phyloP scores from a whole-genome alignment of 2,888 invertebrate species.

The Tridacna crocea region DNA sequence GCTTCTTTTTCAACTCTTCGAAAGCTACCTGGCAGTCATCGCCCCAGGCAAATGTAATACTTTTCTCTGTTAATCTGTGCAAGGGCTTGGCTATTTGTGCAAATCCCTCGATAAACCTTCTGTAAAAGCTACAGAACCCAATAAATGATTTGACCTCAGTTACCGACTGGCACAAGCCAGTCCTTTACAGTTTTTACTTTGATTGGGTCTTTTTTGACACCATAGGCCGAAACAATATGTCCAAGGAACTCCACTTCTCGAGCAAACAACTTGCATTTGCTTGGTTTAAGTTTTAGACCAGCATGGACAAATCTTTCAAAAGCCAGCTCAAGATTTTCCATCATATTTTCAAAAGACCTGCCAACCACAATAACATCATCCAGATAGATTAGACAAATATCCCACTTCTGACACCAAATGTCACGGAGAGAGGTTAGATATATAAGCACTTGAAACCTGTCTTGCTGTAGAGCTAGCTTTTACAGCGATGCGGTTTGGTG shows the following conservation, averaged over 20 bases:
- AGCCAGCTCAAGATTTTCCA: too few species aligned
- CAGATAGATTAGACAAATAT: slow-evolving; percentile 52
- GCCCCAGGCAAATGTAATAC: neutral
- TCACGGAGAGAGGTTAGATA: too few species aligned
- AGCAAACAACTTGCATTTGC: too few species aligned
- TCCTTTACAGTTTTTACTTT: neutral
- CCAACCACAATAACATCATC: too few species aligned
- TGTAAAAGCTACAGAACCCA: slow-evolving; percentile 1
- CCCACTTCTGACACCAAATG: too few species aligned
- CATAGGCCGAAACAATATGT: neutral
- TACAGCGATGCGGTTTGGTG: too few species aligned
- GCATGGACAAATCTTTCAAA: too few species aligned
- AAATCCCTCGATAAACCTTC: slow-evolving; percentile 7
- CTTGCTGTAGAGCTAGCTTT: too few species aligned
- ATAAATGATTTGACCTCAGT: neutral
- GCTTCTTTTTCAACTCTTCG: neutral
- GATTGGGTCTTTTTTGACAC: neutral
- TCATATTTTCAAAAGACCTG: slow-evolving; percentile 31
- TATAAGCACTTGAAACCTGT: too few species aligned
- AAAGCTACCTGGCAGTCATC: neutral
- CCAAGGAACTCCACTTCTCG: too few species aligned
- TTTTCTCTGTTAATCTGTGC: slow-evolving; percentile 2
- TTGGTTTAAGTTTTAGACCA: too few species aligned
- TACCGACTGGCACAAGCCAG: too few species aligned
- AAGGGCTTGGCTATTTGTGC: neutral